phyloP scores from a whole-genome alignment of 2,888 invertebrate species.

The Troides oblongomaculatus region DNA sequence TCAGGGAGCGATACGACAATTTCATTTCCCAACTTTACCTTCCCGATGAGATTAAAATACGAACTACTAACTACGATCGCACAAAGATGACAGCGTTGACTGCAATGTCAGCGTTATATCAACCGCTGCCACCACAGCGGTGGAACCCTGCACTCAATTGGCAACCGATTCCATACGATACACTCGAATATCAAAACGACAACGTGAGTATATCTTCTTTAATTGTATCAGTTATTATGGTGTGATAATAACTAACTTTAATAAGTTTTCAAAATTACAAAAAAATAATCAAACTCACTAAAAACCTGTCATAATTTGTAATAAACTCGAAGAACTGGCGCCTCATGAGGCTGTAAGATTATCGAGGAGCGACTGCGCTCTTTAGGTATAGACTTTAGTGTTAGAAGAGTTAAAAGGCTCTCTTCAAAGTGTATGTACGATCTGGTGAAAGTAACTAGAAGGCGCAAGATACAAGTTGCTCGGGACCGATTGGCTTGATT shows the following conservation, averaged over 20 bases:
- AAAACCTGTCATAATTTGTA: no score
- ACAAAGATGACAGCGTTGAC: constrained; percentile 87
- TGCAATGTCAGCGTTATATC: constrained; percentile 85
- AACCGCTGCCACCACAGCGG: constrained; percentile 75
- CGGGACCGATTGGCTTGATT: no score
- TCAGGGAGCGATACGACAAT: constrained; percentile 67
- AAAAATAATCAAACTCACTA: not conserved
- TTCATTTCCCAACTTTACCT: constrained; percentile 70
- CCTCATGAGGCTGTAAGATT: no score
- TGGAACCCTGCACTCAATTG: constrained; percentile 81
- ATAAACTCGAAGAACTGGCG: no score
- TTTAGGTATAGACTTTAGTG: no score
- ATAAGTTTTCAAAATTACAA: not conserved
- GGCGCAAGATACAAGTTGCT: no score
- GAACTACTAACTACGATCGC: constrained; percentile 85
- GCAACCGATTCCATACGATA: constrained; percentile 84
- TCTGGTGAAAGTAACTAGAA: no score
- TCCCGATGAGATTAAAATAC: constrained; percentile 69
- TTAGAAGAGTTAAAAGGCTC: no score
- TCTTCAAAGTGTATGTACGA: no score
- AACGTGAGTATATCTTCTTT: constrained; percentile 58
- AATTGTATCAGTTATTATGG: not conserved
- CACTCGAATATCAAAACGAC: constrained; percentile 54
- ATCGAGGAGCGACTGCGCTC: no score
- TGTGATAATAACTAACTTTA: not conserved